Base-by-base conservation (phyloP, 2,113 vertebrate species). In the Odobenus rosmarus region DNA sequence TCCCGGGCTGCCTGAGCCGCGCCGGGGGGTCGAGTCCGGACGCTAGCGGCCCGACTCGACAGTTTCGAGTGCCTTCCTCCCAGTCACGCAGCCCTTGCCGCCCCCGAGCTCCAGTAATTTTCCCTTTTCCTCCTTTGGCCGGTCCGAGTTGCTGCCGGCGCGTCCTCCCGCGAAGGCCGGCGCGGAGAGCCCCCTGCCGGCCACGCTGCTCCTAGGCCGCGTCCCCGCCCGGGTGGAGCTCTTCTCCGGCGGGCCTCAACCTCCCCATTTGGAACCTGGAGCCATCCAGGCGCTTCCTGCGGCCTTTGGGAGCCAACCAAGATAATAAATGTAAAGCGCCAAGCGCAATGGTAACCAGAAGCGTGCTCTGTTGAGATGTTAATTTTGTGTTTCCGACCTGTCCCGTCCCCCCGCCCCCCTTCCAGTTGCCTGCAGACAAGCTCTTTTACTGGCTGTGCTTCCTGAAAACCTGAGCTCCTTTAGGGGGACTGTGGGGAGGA, bases 121-220 rank as follows among this genome's bases (percentile, higher is more conserved):
- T 97, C 98, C 97, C 95, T 76, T 92, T 97, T 92, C 96, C 94
- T 97, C 59, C 55, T 57, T 62, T 57, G 96, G 69, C 95, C 71
- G 4, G 96, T 94, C 93, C 64, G 91, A 89, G 92, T 69, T 1
- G 55, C 97, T 39, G 93, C 93, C 33, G 4, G 92, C 26, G 83
- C 92, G 91, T 90, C 92, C 90, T 96, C 76, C 83, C 18, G 36
- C 24, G 15, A 62, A 97, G 74, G 76, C 81, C 93, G 77, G 95
- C 69, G 69, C 98, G 4, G 82, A 61, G 98, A 92, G 97, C 98
- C 98, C 97, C 92, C 97, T 98, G 97, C 97, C 92, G 97, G 97
- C 89, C 77, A 26, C 90, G 88, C 46, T 0, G 76, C 42, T 88
- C 87, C 72, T 0, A n/a, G 86, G 72, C 69, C 11, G 19, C 12